phyloP scores from a whole-genome alignment of 1,140 invertebrate genomes.

The Drosophila sp. region DNA sequence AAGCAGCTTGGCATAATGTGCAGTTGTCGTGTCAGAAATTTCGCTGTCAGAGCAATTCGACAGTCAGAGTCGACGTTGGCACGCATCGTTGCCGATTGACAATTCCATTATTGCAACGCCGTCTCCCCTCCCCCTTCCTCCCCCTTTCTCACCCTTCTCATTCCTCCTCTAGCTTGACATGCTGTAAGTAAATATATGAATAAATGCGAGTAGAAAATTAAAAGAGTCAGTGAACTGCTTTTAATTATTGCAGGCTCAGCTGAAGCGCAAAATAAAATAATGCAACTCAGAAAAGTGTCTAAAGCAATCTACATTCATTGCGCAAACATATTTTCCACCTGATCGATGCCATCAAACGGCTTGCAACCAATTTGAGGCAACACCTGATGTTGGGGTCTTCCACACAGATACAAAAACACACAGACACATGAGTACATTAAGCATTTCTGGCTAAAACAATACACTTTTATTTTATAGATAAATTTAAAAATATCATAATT shows the following conservation, averaged over 20 bases:
- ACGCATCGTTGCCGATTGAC: conserved; percentile 53
- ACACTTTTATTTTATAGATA: too few species aligned
- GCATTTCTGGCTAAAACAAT: conserved; percentile 28
- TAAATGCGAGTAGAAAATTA: neutral
- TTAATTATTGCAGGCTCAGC: conserved; percentile 36
- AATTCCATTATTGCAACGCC: conserved; percentile 24
- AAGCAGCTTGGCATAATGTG: conserved; percentile 21
- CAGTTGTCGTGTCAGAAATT: conserved; percentile 39
- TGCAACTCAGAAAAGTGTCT: conserved; percentile 27
- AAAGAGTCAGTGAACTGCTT: conserved; percentile 47
- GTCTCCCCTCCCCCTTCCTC: too few species aligned
- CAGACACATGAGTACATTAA: conserved; percentile 3
- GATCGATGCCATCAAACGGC: conserved; percentile 46
- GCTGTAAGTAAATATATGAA: conserved; percentile 1
- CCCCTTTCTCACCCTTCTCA: too few species aligned
- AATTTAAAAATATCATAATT: too few species aligned
- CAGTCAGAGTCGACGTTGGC: conserved; percentile 32
- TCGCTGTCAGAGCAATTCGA: conserved; percentile 40
- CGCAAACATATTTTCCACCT: conserved; percentile 45
- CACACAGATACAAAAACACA: conserved; percentile 19
- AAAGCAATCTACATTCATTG: conserved; percentile 36
- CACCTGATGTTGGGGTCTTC: conserved; percentile 33
- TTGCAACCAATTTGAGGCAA: conserved; percentile 33
- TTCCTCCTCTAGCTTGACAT: neutral
- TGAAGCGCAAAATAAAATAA: conserved; percentile 11